Evolutionary conservation across 2,888 invertebrate species (phyloP).

Genomic region (Oscheius sp.): DNA sequence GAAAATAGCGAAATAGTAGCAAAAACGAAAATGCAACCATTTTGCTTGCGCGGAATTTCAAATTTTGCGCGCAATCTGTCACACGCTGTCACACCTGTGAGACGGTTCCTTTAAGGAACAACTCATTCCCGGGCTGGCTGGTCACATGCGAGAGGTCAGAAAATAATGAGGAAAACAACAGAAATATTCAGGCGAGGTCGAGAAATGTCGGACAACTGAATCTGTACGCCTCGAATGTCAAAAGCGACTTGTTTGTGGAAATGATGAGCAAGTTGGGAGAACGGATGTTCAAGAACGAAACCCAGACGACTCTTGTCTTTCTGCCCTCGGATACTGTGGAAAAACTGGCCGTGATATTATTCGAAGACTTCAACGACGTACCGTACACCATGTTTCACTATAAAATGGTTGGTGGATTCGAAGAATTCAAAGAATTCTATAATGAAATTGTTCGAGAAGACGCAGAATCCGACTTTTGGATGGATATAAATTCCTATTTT

Average conservation of each 20-base stretch:
- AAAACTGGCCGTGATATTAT: slow-evolving; percentile 9
- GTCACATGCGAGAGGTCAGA: too few relatives aligned
- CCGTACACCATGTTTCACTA: not conserved
- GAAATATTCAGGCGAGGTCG: too few relatives aligned
- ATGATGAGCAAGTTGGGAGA: not conserved
- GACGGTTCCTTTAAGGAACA: too few relatives aligned
- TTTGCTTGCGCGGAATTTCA: too few relatives aligned
- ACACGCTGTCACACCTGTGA: too few relatives aligned
- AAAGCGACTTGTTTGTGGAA: not conserved
- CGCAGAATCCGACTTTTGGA: not conserved
- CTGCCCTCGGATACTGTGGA: not conserved
- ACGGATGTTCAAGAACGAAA: not conserved
- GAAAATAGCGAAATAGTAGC: too few relatives aligned
- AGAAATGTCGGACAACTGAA: not conserved
- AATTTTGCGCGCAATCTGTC: too few relatives aligned
- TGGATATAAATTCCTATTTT: too few relatives aligned
- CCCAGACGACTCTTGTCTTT: not conserved
- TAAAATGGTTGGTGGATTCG: not conserved
- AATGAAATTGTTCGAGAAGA: not conserved
- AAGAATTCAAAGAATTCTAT: not conserved
- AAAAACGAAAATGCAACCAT: too few relatives aligned
- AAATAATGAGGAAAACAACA: too few relatives aligned
- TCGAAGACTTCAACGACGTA: not conserved
- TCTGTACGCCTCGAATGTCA: not conserved
- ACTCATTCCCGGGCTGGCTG: too few relatives aligned